Conservation (phyloP, 1,140 invertebrate genomes). For the Heliconius congener region DNA sequence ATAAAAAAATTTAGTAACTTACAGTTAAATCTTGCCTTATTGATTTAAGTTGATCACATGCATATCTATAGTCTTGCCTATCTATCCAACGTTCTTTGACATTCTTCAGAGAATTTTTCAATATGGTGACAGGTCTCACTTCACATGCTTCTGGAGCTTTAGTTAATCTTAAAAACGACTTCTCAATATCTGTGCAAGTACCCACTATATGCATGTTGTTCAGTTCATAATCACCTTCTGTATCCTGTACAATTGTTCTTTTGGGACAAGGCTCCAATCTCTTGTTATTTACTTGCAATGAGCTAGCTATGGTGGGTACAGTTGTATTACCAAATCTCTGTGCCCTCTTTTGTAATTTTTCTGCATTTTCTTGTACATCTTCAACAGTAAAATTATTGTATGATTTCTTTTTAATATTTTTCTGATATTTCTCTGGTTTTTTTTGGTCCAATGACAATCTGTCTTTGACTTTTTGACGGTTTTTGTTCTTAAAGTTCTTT, state of each 20-base stretch:
- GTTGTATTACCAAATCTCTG: conserved; percentile 87
- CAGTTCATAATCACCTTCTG: conserved; percentile 88
- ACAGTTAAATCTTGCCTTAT: conserved; percentile 99
- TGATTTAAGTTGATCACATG: conserved; percentile 98
- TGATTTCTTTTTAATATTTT: conserved; percentile 83
- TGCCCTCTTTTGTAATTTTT: conserved; percentile 91
- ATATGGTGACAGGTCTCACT: conserved; percentile 93
- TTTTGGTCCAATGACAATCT: conserved; percentile 73
- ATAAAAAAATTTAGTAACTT: conserved; percentile 78
- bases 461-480: conserved; percentile 75
- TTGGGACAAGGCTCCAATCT: conserved; percentile 67
- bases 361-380: conserved; percentile 86
- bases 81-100: conserved; percentile 95
- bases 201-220: conserved; percentile 95
- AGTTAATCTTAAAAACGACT: conserved; percentile 96
- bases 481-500: conserved; percentile 66
- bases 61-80: conserved; percentile 96
- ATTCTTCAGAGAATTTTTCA: conserved; percentile 92
- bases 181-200: conserved; percentile 95
- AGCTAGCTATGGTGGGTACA: conserved; percentile 72
- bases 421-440: conserved; percentile 73
- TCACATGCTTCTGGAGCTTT: conserved; percentile 96
- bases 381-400: conserved; percentile 87
- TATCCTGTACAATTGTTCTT: conserved; percentile 82
- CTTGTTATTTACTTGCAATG: conserved; percentile 60